These are phyloP conservation scores for Achroia grisella DNA, from an alignment of 1,140 invertebrate species.

Conservation along the genomic window DNA sequence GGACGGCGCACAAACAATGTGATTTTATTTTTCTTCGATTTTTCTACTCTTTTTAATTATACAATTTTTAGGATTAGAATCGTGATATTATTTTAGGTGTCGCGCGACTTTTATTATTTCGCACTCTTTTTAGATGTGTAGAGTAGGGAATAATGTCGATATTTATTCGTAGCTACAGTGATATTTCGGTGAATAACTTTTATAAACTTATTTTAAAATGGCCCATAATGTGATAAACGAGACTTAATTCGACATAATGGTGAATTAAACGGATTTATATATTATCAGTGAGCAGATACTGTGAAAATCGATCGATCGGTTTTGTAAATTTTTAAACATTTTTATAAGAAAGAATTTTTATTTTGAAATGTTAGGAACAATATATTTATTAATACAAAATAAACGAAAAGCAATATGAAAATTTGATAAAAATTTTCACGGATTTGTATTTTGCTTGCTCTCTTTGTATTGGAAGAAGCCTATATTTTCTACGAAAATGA, in stretches of 20 bases:
- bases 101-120: slow-evolving; percentile 45
- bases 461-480: background rate
- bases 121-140: slow-evolving; percentile 45
- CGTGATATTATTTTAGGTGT: slow-evolving; percentile 55
- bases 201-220: slow-evolving; percentile 3
- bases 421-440: slow-evolving; percentile 46
- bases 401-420: slow-evolving; percentile 34
- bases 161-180: slow-evolving; percentile 24
- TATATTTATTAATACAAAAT: slow-evolving; percentile 5
- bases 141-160: slow-evolving; percentile 32
- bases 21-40: slow-evolving; percentile 64
- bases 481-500: slow-evolving; percentile 22
- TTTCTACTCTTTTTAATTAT: slow-evolving; percentile 66
- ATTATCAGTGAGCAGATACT: background rate
- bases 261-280: background rate
- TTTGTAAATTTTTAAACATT: slow-evolving; percentile 8
- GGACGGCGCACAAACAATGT: slow-evolving; percentile 71
- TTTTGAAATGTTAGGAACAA: background rate
- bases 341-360: slow-evolving; percentile 1
- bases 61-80: slow-evolving; percentile 64
- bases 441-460: background rate
- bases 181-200: slow-evolving; percentile 17
- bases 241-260: background rate
- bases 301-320: slow-evolving; percentile 17
- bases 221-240: background rate